A percentile compares a stretch with the other conserved stretches of the same genome.
phyloP scores from a whole-genome alignment of 2,113 vertebrate genomes.

The Coracopsis vasa region DNA sequence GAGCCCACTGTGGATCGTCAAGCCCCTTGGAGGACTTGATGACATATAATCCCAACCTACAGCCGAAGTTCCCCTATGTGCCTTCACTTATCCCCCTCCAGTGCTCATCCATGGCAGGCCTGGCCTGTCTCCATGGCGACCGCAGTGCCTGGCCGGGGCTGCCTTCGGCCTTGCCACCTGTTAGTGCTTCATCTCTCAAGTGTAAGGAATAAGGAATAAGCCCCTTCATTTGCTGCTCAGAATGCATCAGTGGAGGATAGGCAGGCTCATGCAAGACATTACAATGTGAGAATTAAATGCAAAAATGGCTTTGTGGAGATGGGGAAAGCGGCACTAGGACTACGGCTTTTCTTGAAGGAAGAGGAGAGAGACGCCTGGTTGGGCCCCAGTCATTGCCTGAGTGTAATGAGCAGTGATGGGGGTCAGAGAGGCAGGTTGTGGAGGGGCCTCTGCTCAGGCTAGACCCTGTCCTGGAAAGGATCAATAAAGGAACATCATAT shows the following conservation, averaged over 20 bases:
- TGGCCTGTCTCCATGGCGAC: constrained; percentile 75
- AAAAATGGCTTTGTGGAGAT: neutral
- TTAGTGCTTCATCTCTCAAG: constrained; percentile 70
- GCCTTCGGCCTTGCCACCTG: constrained; percentile 79
- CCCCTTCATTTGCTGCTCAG: constrained; percentile 45
- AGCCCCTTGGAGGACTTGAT: neutral
- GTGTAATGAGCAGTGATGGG: constrained; percentile 2
- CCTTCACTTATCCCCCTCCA: neutral
- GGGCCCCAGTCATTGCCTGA: neutral
- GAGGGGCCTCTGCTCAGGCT: neutral
- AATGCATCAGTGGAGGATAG: neutral
- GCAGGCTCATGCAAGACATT: neutral
- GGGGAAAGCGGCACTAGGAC: neutral
- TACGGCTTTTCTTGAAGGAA: neutral
- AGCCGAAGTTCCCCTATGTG: constrained; percentile 15
- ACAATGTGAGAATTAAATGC: neutral
- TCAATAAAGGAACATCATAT: neutral
- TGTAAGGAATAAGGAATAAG: constrained; percentile 31
- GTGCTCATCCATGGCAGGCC: constrained; percentile 67
- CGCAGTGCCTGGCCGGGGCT: constrained; percentile 43
- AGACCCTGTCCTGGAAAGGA: neutral
- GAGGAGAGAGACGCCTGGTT: constrained; percentile 17
- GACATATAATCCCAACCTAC: neutral
- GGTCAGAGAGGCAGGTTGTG: neutral
- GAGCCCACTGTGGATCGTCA: neutral